phyloP scores from a whole-genome alignment of 2,888 invertebrate genomes.

The Leptopilina drosophilae region DNA sequence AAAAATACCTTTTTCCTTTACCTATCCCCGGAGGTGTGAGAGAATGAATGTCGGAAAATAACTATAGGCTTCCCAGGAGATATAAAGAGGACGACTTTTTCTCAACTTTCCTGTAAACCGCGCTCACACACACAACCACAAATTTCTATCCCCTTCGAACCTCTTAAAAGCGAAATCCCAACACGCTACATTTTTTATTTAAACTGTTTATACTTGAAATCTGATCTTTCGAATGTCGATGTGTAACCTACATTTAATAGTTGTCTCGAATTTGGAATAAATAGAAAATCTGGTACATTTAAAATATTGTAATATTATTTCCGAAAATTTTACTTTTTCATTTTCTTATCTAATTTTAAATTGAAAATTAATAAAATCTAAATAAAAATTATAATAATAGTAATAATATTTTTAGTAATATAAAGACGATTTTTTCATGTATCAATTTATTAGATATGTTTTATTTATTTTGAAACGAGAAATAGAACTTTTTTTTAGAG shows the following conservation, averaged over 20 bases:
- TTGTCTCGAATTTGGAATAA: too few species aligned
- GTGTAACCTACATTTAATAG: neutral
- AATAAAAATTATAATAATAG: neutral
- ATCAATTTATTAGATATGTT: too few species aligned
- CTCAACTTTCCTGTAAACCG: slow-evolving; percentile 7
- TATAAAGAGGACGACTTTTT: neutral
- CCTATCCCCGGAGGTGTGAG: slow-evolving; percentile 7
- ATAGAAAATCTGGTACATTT: too few species aligned
- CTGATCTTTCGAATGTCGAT: neutral
- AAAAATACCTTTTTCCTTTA: slow-evolving; percentile 5
- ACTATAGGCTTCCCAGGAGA: slow-evolving; percentile 13
- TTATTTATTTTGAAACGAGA: too few species aligned
- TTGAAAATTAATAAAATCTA: too few species aligned
- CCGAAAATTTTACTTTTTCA: too few species aligned
- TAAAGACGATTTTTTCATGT: too few species aligned
- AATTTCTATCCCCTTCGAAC: neutral
- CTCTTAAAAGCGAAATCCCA: slow-evolving; percentile 21
- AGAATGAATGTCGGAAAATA: slow-evolving; percentile 6
- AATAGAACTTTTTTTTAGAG: too few species aligned
- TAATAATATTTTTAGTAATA: too few species aligned
- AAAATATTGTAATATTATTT: neutral
- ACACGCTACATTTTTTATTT: slow-evolving; percentile 22
- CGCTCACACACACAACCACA: neutral
- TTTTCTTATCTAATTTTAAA: too few species aligned
- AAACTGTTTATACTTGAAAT: neutral